Base-by-base conservation (phyloP, 2,888 invertebrate species). In the Acrocyrtus sp. region DNA sequence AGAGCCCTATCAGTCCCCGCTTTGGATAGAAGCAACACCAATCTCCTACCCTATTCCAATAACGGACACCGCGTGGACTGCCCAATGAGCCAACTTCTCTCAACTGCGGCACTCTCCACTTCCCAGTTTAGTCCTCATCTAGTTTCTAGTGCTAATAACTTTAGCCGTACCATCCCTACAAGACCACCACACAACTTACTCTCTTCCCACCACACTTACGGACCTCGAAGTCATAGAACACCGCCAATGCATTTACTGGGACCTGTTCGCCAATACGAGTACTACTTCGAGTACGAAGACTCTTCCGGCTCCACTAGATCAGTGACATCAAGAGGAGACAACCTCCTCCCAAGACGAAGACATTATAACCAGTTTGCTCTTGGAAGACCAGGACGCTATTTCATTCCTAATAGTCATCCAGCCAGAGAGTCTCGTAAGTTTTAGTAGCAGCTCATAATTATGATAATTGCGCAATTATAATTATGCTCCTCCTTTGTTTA, bases 71-170 rank as follows among this genome's bases (percentile, higher is more conserved):
- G 68, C 12, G 15, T 60, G 3, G 67, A 67, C 22, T 73, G 73
- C 15, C 73, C 73, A 12, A 66, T 73, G 60, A 73, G 73, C 19
- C 73, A 73, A 45, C 56, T 73, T 34, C 56, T 73, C 26, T 67
- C 73, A 8, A 56, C 48, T 29, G 65, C 65, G 1, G 56, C 70
- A 5, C 43, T 58, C 24, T 54, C 66, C 15, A 66, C 73, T 4
- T 73, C 73, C 27, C 67, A 67, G 43, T 73, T 73, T 22, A 73
- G 65, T 29, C 73, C 73, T 0, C 58, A 73, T 62, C 67, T 72
- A 27, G 65, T 72, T 8, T 53, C 63, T 45, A 45, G 53, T 2
- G n/a, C 68, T 3, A 61, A 53, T 1, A 68, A 61, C 26, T 61
- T 26, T 26, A 47, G 54, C n/a, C 66, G 58, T 50, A n/a, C n/a